Evolutionary conservation across 1,140 invertebrate species (phyloP).

Genomic region (Drosophila ananassae): DNA sequence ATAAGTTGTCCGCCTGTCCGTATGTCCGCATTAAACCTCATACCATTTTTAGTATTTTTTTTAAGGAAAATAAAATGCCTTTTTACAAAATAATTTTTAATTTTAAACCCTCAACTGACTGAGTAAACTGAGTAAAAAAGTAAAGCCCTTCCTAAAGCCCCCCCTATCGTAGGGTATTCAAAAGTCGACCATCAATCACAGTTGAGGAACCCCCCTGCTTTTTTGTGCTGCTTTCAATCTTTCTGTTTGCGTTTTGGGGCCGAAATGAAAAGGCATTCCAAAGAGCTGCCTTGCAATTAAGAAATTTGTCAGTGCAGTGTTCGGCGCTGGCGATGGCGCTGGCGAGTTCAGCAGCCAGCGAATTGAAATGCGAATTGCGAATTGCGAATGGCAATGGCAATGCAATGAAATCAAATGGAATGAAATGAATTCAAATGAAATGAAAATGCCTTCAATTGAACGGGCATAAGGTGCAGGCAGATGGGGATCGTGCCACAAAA

Average conservation of each 20-base stretch:
- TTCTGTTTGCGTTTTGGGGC: constrained; percentile 45
- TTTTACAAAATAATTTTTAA: too few species aligned
- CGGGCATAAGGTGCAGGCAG: too few species aligned
- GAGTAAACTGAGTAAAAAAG: too few species aligned
- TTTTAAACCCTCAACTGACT: too few species aligned
- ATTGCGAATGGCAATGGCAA: constrained; percentile 1
- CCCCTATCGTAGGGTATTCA: neutral
- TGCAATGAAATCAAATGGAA: constrained; percentile 15
- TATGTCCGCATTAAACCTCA: too few species aligned
- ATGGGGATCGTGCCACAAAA: constrained; percentile 12
- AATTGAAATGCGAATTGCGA: constrained; percentile 26
- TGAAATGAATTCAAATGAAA: constrained; percentile 69
- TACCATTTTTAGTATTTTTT: too few species aligned
- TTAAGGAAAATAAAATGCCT: too few species aligned
- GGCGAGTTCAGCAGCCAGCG: constrained; percentile 19
- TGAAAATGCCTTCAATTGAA: constrained; percentile 3
- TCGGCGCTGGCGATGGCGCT: too few species aligned
- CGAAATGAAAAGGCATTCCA: constrained; percentile 60
- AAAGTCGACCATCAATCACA: neutral
- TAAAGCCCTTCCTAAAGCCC: too few species aligned
- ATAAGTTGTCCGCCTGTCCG: too few species aligned
- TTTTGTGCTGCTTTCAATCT: constrained; percentile 21
- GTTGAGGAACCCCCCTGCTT: constrained; percentile 2
- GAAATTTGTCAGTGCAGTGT: constrained; percentile 74
- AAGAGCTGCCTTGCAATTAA: constrained; percentile 72